phyloP scores from a whole-genome alignment of 2,113 vertebrate genomes.

The Regulus satrapa region DNA sequence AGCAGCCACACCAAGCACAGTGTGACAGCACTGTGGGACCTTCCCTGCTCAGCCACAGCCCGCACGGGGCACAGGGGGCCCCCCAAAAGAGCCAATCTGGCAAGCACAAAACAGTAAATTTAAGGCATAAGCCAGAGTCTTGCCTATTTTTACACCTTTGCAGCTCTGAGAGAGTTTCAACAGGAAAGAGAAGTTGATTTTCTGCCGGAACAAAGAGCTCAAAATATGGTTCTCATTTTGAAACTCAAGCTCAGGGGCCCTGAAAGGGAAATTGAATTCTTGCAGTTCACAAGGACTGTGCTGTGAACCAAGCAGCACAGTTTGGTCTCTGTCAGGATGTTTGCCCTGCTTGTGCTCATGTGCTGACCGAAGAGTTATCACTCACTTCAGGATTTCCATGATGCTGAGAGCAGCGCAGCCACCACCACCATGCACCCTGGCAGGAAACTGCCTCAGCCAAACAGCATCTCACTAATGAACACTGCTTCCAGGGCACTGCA shows the following conservation, averaged over 20 bases:
- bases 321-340: background rate
- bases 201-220: background rate
- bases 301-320: background rate
- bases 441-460: background rate
- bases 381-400: background rate
- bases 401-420: background rate
- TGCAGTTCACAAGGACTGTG: background rate
- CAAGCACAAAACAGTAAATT: background rate
- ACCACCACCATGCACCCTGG: background rate
- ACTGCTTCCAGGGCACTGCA: background rate
- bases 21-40: background rate
- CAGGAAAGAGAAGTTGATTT: background rate
- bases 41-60: background rate
- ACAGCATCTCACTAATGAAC: background rate
- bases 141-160: background rate
- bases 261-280: background rate
- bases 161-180: background rate
- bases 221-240: background rate
- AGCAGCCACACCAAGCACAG: background rate
- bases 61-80: fast-evolving
- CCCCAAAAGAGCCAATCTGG: background rate
- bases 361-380: background rate
- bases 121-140: background rate
- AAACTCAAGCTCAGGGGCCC: slow-evolving; percentile 16
- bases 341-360: fast-evolving